These are phyloP conservation scores for Aphaenogaster floridana DNA, from an alignment of 1,140 invertebrate species.

Conservation along the genomic window DNA sequence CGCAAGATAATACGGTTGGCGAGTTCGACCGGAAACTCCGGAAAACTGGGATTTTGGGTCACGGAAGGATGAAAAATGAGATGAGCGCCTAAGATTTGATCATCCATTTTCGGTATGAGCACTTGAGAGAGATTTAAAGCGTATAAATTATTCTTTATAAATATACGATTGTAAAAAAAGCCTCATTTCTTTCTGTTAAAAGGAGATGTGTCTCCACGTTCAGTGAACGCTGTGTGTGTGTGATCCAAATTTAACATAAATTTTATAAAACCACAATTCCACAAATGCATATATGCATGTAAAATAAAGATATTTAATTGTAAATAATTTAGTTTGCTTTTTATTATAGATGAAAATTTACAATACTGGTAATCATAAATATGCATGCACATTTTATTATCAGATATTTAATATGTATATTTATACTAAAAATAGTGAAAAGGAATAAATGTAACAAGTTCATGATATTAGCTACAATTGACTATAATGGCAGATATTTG, in stretches of 20 bases:
- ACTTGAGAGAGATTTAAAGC: slow-evolving; percentile 16
- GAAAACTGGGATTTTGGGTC: slow-evolving; percentile 28
- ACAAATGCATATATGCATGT: neutral
- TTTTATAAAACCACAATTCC: neutral
- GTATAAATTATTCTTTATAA: slow-evolving; percentile 5
- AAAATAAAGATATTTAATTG: neutral
- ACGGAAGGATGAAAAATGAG: slow-evolving; percentile 40
- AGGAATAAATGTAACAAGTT: neutral
- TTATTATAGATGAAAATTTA: neutral
- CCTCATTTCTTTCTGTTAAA: neutral
- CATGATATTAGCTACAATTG: slow-evolving; percentile 1
- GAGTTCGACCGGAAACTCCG: slow-evolving; percentile 13
- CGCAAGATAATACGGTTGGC: neutral
- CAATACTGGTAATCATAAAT: neutral
- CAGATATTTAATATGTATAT: slow-evolving; percentile 5
- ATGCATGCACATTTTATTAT: neutral
- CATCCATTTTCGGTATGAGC: neutral
- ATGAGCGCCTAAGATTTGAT: slow-evolving; percentile 14
- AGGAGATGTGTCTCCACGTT: neutral
- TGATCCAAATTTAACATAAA: neutral
- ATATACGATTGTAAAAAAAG: neutral
- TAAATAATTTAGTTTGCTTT: neutral
- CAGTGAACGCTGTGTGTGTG: too few species aligned
- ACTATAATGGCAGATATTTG: neutral
- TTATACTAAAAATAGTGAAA: neutral